Conservation (phyloP, 2,113 vertebrate species). For the Stegostoma tigrinum region DNA sequence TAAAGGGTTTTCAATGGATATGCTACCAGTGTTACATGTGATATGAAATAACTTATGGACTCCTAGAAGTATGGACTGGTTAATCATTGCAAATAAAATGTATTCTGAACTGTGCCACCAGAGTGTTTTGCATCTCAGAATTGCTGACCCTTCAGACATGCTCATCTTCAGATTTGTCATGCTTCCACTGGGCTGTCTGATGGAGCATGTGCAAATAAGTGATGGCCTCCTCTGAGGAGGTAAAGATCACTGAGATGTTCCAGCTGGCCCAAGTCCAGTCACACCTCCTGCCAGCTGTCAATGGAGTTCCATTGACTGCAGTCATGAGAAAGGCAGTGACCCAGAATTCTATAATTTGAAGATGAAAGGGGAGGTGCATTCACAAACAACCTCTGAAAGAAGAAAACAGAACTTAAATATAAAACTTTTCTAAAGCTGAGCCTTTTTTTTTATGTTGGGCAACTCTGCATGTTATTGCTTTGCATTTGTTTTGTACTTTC, state of each 20-base stretch:
- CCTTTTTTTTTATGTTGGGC: background rate
- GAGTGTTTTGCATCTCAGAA: background rate
- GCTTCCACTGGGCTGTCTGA: background rate
- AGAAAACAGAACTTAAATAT: background rate
- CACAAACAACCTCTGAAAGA: background rate
- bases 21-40: background rate
- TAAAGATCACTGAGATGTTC: background rate
- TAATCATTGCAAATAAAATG: background rate
- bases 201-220: background rate
- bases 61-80: background rate
- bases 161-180: background rate
- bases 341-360: background rate
- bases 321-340: background rate
- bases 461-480: background rate
- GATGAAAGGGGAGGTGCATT: background rate
- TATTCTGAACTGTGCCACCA: background rate
- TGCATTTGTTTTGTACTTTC: background rate
- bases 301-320: background rate
- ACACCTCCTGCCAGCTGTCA: slow-evolving; percentile 10
- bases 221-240: background rate
- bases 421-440: background rate
- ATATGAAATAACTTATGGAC: no score
- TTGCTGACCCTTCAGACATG: background rate
- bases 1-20: background rate
- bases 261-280: background rate